Percentiles rank a stretch among this genome's conserved stretches.
Evolutionary conservation across 2,113 vertebrate species (phyloP).

Genomic region (Sciurus niger): DNA sequence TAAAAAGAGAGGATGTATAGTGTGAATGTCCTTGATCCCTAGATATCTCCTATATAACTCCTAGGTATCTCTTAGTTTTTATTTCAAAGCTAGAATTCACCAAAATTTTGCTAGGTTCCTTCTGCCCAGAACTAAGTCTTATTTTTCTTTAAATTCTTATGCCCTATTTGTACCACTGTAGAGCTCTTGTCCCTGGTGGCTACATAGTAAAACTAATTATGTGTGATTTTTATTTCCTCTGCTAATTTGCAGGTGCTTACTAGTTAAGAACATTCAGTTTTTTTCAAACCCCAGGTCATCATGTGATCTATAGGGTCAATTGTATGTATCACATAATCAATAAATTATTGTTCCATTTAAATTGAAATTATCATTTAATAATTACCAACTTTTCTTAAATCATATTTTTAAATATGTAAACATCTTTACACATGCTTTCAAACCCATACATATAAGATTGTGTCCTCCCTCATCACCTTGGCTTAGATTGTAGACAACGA

Average conservation of each 20-base stretch:
- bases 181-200: background rate
- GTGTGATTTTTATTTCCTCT: slow-evolving; percentile 14
- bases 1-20: background rate
- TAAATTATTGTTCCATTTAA: slow-evolving; percentile 11
- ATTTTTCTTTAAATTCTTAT: background rate
- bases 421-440: slow-evolving; percentile 49
- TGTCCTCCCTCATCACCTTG: background rate
- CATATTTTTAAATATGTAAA: slow-evolving; percentile 3
- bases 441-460: background rate
- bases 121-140: background rate
- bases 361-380: background rate
- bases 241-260: background rate
- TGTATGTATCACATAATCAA: background rate
- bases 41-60: background rate
- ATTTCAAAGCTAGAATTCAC: background rate
- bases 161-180: background rate
- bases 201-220: background rate
- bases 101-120: background rate
- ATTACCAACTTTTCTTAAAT: background rate
- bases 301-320: background rate
- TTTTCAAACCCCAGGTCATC: background rate
- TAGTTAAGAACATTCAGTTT: background rate
- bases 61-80: background rate
- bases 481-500: background rate
- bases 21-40: background rate